Percentiles rank a stretch among this genome's conserved stretches.
Evolutionary conservation across 1,140 invertebrate genomes (phyloP).

Genomic region (Bombus balteatus): DNA sequence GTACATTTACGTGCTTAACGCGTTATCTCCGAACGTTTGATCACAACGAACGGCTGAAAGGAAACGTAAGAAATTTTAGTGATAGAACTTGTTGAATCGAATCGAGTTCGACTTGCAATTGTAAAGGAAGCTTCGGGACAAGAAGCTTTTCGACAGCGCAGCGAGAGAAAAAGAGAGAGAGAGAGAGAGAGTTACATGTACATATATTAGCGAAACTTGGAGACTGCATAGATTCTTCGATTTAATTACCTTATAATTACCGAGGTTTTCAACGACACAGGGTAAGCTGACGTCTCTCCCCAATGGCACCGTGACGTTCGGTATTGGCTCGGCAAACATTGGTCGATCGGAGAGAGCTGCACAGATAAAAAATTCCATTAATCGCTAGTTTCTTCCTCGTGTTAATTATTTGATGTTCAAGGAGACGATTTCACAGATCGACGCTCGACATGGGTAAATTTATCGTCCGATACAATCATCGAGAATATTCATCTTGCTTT

Average conservation of each 20-base stretch:
- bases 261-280: slow-evolving; percentile 94
- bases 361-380: slow-evolving; percentile 72
- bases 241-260: slow-evolving; percentile 90
- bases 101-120: no score
- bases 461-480: background rate
- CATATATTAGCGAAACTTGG: background rate
- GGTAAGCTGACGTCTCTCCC: slow-evolving; percentile 93
- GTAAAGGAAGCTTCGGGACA: no score
- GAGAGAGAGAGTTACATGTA: background rate
- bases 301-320: slow-evolving; percentile 93
- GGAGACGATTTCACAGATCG: background rate
- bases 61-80: no score
- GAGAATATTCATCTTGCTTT: background rate
- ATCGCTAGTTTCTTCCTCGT: background rate
- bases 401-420: background rate
- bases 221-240: background rate
- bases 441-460: background rate
- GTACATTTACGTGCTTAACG: no score
- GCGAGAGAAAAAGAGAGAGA: no score
- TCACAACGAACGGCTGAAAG: no score
- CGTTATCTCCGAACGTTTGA: no score
- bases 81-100: no score
- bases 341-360: slow-evolving; percentile 92
- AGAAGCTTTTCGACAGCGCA: no score
- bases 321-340: slow-evolving; percentile 92